phyloP scores from a whole-genome alignment of 2,113 vertebrate genomes.

The Axis porcinus region DNA sequence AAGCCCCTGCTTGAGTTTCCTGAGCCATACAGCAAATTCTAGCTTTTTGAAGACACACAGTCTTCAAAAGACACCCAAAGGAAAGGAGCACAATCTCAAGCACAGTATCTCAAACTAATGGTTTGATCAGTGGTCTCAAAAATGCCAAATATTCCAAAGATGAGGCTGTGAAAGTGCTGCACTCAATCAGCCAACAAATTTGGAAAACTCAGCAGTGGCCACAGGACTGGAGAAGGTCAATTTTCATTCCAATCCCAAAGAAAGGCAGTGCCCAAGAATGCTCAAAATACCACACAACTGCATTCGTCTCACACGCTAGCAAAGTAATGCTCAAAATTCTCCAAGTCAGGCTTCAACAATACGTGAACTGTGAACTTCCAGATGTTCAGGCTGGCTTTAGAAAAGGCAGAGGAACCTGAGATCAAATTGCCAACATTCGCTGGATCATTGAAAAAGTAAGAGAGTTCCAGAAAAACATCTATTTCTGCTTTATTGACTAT shows the following conservation, averaged over 20 bases:
- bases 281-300: accelerated
- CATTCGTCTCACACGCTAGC: background rate
- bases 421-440: background rate
- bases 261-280: background rate
- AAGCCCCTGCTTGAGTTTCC: background rate
- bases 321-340: background rate
- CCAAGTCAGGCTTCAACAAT: background rate
- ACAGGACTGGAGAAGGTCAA: background rate
- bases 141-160: background rate
- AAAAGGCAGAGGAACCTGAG: background rate
- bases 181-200: background rate
- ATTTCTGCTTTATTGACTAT: background rate
- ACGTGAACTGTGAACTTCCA: background rate
- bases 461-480: too few relatives aligned
- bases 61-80: background rate
- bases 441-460: too few relatives aligned
- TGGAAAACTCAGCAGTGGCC: background rate
- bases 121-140: background rate
- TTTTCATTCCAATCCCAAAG: background rate
- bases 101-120: background rate
- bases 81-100: background rate
- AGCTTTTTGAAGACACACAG: background rate
- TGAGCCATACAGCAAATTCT: background rate
- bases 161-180: background rate
- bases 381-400: background rate